A percentile compares a stretch with the other conserved stretches of the same genome.
Evolutionary conservation across 2,888 invertebrate genomes (phyloP).

Genomic region (Scaptomyza cyrtandrae): DNA sequence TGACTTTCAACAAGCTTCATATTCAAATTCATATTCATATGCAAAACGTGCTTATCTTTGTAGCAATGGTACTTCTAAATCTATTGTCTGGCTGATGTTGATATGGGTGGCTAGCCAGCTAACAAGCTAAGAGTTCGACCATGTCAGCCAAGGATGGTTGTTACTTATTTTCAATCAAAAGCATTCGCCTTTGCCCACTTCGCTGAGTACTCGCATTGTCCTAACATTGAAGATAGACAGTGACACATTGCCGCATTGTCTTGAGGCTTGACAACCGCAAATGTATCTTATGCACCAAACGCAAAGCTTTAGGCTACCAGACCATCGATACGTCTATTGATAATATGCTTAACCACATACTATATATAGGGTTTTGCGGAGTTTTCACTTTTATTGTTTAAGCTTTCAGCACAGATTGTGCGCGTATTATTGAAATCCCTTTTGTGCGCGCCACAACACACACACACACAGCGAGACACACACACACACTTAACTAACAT

Average conservation of each 20-base stretch:
- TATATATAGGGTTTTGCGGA: conserved; percentile 55
- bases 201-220: conserved; percentile 32
- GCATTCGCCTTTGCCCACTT: conserved; percentile 39
- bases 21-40: conserved; percentile 64
- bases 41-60: conserved; percentile 46
- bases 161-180: conserved; percentile 69
- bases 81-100: conserved; percentile 38
- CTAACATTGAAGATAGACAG: conserved; percentile 45
- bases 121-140: background rate
- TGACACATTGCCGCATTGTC: conserved; percentile 45
- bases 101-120: conserved; percentile 37
- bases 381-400: conserved; percentile 80
- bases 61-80: conserved; percentile 31
- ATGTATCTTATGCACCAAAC: conserved; percentile 30
- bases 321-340: conserved; percentile 39
- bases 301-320: conserved; percentile 7
- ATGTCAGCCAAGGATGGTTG: conserved; percentile 17
- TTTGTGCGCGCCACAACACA: conserved; percentile 53
- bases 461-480: conserved; percentile 5
- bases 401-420: conserved; percentile 78
- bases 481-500: conserved; percentile 24
- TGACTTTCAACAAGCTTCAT: conserved; percentile 2
- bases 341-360: conserved; percentile 65
- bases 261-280: conserved; percentile 49
- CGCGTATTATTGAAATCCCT: conserved; percentile 78